Evolutionary conservation across 1,140 invertebrate genomes (phyloP).

Genomic region (Phthorimaea operculella): DNA sequence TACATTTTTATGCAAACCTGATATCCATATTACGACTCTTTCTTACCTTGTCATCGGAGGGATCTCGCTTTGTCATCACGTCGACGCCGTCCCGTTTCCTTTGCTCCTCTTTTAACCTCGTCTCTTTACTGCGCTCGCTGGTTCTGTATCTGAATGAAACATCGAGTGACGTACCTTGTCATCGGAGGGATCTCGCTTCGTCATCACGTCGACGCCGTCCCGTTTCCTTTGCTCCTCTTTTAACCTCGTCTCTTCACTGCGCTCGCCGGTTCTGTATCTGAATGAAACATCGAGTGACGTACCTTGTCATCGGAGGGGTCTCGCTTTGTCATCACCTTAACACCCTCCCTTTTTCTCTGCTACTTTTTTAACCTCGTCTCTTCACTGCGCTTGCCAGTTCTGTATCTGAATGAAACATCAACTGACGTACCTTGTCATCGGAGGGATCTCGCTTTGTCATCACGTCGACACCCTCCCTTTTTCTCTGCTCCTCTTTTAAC

Average conservation of each 20-base stretch:
- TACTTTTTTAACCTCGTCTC: conserved; percentile 91
- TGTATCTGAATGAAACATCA: too few species aligned
- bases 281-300: too few species aligned
- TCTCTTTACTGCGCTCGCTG: conserved; percentile 92
- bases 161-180: too few species aligned
- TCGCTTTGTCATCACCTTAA: conserved; percentile 69
- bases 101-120: conserved; percentile 90
- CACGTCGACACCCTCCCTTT: conserved; percentile 78
- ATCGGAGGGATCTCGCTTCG: conserved; percentile 60
- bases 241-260: conserved; percentile 90
- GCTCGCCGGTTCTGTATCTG: conserved; percentile 93
- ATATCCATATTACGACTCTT: too few species aligned
- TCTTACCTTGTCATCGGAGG: conserved; percentile 54
- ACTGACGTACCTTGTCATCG: conserved; percentile 59
- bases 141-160: too few species aligned
- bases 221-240: conserved; percentile 90
- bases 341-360: conserved; percentile 83
- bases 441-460: conserved; percentile 64
- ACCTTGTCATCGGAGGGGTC: conserved; percentile 58
- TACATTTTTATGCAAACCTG: too few species aligned
- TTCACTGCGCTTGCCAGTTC: conserved; percentile 93
- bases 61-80: conserved; percentile 66
- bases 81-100: conserved; percentile 81
- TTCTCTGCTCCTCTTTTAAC: conserved; percentile 89
- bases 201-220: conserved; percentile 75